These are phyloP conservation scores for Probaryconus sp. DNA, from an alignment of 1,140 invertebrate species.

Conservation along the genomic window DNA sequence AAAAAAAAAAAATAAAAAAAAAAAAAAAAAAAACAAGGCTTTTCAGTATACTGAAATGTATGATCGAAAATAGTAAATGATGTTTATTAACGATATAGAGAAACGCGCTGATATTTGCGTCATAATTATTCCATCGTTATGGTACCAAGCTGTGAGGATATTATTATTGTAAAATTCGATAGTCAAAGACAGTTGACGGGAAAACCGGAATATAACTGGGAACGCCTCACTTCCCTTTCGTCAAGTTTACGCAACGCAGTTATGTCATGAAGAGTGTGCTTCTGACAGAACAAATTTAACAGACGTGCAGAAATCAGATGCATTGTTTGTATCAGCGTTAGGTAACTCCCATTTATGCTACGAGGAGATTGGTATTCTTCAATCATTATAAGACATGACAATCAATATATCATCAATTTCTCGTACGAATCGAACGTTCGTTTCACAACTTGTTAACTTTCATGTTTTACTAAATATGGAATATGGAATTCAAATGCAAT, in stretches of 20 bases:
- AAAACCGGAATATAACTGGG: slow-evolving; percentile 33
- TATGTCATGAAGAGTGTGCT: slow-evolving; percentile 71
- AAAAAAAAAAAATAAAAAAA: no score
- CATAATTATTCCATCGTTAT: neutral
- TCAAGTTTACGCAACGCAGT: slow-evolving; percentile 73
- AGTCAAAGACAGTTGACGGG: slow-evolving; percentile 40
- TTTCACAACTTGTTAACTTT: slow-evolving; percentile 9
- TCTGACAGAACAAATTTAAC: slow-evolving; percentile 75
- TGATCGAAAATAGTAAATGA: neutral
- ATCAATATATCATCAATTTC: slow-evolving; percentile 42
- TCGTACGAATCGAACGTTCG: slow-evolving; percentile 13
- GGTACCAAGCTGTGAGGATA: slow-evolving; percentile 1
- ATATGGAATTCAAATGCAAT: no score
- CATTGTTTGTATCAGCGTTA: slow-evolving; percentile 69
- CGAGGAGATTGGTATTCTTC: slow-evolving; percentile 20
- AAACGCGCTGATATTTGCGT: slow-evolving; percentile 5
- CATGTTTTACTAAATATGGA: slow-evolving; percentile 1
- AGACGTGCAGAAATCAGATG: slow-evolving; percentile 69
- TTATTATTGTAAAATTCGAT: slow-evolving; percentile 43
- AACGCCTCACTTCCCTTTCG: slow-evolving; percentile 53
- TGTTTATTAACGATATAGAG: slow-evolving; percentile 1
- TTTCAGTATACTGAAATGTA: no score
- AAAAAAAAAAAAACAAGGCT: no score
- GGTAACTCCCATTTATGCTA: slow-evolving; percentile 63
- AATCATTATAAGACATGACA: slow-evolving; percentile 38